These are phyloP conservation scores for Dipodomys spectabilis DNA, from an alignment of 2,113 vertebrate species.

Conservation along the genomic window DNA sequence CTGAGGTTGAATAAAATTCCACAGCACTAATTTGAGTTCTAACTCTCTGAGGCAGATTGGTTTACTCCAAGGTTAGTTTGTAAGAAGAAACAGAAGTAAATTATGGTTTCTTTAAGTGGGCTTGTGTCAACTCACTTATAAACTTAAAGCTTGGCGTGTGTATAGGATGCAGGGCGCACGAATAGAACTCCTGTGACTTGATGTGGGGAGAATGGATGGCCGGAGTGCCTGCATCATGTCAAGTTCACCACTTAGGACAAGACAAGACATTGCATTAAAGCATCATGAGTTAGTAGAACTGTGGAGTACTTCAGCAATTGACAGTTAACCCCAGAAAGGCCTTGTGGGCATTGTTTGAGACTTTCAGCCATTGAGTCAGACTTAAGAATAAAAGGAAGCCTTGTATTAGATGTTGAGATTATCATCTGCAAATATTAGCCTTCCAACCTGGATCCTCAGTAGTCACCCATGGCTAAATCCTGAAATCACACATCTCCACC, in stretches of 20 bases:
- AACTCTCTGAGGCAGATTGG: not conserved
- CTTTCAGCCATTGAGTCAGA: not conserved
- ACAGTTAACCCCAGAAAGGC: not conserved
- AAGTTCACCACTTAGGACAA: not conserved
- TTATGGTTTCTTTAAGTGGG: not conserved
- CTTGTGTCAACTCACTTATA: not conserved
- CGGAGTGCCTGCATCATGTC: not conserved
- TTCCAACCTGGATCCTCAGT: not conserved
- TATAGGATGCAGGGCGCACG: too few species aligned
- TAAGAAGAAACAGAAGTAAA: slow-evolving; percentile 46
- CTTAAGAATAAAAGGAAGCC: not conserved
- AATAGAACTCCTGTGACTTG: too few species aligned
- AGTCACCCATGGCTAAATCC: too few species aligned
- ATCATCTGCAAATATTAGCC: not conserved
- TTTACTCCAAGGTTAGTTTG: not conserved
- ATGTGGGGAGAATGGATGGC: too few species aligned
- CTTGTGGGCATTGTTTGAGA: not conserved
- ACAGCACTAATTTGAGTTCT: not conserved
- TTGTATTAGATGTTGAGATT: not conserved
- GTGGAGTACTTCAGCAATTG: too few species aligned
- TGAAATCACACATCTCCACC: too few species aligned
- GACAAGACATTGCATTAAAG: rapidly evolving
- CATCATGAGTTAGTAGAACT: not conserved
- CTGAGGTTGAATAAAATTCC: slow-evolving; percentile 23
- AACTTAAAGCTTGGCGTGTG: not conserved